phyloP scores from a whole-genome alignment of 2,113 vertebrate species.

The Hyla sarda region DNA sequence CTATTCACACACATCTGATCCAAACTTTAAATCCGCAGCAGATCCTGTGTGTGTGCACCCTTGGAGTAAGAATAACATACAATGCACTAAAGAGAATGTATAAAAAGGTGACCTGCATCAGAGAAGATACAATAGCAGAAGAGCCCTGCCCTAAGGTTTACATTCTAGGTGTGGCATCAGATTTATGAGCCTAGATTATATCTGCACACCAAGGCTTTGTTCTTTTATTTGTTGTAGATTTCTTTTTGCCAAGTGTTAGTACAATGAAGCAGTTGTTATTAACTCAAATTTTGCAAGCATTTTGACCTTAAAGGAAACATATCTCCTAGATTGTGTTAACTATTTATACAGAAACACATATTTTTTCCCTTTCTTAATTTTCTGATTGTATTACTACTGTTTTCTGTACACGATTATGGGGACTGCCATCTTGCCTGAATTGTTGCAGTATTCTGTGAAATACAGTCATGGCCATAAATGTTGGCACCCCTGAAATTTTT shows the following conservation, averaged over 20 bases:
- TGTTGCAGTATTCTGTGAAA: too few species aligned
- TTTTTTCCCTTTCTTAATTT: too few species aligned
- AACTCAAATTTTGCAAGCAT: background rate
- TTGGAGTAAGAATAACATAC: background rate
- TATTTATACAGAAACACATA: too few species aligned
- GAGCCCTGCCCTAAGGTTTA: background rate
- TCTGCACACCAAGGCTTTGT: background rate
- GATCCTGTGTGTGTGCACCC: background rate
- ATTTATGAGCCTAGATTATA: background rate
- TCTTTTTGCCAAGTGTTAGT: background rate
- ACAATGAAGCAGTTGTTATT: background rate
- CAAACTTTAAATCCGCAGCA: too few species aligned
- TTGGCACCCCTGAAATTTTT: too few species aligned
- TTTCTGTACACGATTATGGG: too few species aligned
- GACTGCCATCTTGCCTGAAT: too few species aligned
- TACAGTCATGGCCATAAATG: too few species aligned
- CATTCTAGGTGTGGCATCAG: background rate
- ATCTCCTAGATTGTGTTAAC: too few species aligned
- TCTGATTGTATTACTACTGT: too few species aligned
- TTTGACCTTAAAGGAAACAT: too few species aligned
- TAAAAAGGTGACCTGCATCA: background rate
- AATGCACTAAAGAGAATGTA: background rate
- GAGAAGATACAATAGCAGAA: background rate
- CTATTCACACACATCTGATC: too few species aligned
- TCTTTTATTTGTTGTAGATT: background rate